Evolutionary conservation across 2,113 vertebrate species (phyloP).

Genomic region (Calyptommatus sinebrachiatus): DNA sequence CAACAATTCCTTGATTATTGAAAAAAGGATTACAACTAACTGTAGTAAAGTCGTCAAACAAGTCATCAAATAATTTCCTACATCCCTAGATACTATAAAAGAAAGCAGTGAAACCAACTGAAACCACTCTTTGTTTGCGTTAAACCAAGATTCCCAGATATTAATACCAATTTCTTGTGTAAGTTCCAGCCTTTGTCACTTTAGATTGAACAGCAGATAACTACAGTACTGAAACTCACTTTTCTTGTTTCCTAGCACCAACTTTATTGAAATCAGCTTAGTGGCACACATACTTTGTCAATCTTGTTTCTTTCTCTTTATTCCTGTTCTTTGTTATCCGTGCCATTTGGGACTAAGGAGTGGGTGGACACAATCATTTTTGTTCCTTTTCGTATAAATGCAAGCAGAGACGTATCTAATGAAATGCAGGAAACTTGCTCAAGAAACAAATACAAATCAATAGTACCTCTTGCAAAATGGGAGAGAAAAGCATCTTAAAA

Average conservation of each 20-base stretch:
- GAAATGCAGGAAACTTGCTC: background rate
- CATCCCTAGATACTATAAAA: conserved; percentile 48
- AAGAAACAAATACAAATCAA: conserved; percentile 4
- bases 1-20: conserved; percentile 27
- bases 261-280: conserved; percentile 47
- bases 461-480: background rate
- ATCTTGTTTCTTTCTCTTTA: conserved; percentile 12
- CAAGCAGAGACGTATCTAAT: background rate
- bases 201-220: conserved; percentile 51
- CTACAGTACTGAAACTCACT: conserved; percentile 48
- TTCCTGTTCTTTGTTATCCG: conserved; percentile 18
- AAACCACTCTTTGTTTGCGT: conserved; percentile 51
- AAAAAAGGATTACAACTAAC: conserved; percentile 44
- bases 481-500: background rate
- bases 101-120: conserved; percentile 42
- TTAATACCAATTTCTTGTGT: conserved; percentile 52
- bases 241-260: conserved; percentile 44
- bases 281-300: background rate
- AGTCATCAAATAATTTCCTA: conserved; percentile 37
- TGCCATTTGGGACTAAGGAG: background rate
- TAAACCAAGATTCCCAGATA: conserved; percentile 47
- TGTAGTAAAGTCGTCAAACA: conserved; percentile 24
- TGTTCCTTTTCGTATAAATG: background rate
- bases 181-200: conserved; percentile 31
- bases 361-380: conserved; percentile 13